These are phyloP conservation scores for Paracentrotus lividus DNA, from an alignment of 53 echinoderm and acorn worm genomes.

Conservation along the genomic window DNA sequence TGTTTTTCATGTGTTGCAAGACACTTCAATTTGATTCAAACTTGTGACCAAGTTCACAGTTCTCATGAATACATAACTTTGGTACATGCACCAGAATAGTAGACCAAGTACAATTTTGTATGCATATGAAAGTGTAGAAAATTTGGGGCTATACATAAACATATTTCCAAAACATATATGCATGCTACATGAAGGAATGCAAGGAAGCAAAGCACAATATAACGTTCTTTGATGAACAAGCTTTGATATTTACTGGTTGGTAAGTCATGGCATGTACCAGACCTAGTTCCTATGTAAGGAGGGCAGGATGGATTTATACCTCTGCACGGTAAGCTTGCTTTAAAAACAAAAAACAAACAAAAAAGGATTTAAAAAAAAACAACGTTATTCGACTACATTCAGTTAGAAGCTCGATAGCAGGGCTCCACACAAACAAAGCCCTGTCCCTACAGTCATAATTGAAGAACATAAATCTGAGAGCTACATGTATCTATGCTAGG, in stretches of 20 bases:
- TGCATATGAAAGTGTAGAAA: no score
- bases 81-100: no score
- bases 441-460: no score
- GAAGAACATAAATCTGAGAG: no score
- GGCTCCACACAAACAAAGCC: no score
- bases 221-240: background rate
- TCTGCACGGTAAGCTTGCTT: background rate
- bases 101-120: no score
- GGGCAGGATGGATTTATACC: background rate
- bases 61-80: no score
- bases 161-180: background rate
- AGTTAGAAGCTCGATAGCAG: background rate
- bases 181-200: background rate
- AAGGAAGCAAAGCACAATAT: background rate
- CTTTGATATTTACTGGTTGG: slow-evolving; percentile 26
- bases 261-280: background rate
- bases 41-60: no score
- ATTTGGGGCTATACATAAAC: no score
- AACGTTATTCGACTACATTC: background rate
- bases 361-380: background rate
- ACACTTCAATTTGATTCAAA: no score
- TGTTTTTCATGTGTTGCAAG: no score
- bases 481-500: no score
- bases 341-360: background rate
- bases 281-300: slow-evolving; percentile 6